These are phyloP conservation scores for Brachyptera risi DNA, from an alignment of 2,888 invertebrate genomes.

Conservation along the genomic window DNA sequence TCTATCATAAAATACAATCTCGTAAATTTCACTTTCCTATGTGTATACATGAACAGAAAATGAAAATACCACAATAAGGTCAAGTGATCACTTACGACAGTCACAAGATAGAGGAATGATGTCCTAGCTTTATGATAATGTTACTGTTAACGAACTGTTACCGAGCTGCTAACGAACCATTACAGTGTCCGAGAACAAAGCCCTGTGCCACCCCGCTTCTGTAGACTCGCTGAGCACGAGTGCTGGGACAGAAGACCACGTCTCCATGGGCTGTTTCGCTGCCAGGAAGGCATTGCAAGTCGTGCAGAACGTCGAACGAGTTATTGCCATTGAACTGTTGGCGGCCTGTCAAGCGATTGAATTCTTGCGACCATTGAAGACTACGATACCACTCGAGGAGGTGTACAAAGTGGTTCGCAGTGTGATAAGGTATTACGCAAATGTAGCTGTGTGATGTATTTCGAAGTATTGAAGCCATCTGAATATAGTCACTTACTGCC, in stretches of 20 bases:
- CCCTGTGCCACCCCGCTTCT: conserved; percentile 61
- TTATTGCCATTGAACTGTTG: conserved; percentile 61
- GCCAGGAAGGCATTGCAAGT: conserved; percentile 58
- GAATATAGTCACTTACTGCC: too few relatives aligned
- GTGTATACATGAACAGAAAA: too few relatives aligned
- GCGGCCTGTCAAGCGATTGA: conserved; percentile 64
- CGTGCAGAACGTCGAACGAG: conserved; percentile 51
- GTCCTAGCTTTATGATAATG: too few relatives aligned
- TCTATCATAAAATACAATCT: too few relatives aligned
- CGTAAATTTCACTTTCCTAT: too few relatives aligned
- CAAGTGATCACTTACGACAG: too few relatives aligned
- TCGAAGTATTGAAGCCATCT: too few relatives aligned
- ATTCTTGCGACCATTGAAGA: conserved; percentile 58
- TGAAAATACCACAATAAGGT: too few relatives aligned
- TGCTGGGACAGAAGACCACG: conserved; percentile 65
- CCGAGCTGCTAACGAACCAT: too few relatives aligned
- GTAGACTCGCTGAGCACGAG: conserved; percentile 62
- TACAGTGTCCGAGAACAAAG: conserved; percentile 64
- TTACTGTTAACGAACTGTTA: too few relatives aligned
- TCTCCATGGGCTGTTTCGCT: conserved; percentile 64
- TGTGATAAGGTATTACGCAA: conserved; percentile 44
- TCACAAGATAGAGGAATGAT: too few relatives aligned
- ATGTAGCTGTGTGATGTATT: too few relatives aligned
- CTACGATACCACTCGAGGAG: conserved; percentile 59
- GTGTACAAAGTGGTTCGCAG: conserved; percentile 56